Evolutionary conservation across 2,113 vertebrate species (phyloP).

Genomic region (Propithecus coquereli): DNA sequence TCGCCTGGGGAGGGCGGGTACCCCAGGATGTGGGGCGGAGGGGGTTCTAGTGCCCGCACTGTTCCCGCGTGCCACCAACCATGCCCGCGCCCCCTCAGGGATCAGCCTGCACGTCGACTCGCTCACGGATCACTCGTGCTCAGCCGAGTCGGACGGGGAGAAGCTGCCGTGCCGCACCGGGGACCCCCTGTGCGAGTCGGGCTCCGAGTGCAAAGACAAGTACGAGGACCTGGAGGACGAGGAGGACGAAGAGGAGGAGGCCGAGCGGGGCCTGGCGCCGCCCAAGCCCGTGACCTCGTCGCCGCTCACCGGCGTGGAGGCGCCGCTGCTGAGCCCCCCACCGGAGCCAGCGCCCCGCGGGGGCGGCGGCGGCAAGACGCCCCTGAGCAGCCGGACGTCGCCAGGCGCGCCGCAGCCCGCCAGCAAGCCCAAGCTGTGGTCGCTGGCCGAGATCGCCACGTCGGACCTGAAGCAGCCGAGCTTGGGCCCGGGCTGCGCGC

Average conservation of each 20-base stretch:
- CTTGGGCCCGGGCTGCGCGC: conserved; percentile 82
- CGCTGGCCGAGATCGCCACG: conserved; percentile 98
- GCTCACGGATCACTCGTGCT: conserved; percentile 97
- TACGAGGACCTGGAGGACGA: conserved; percentile 84
- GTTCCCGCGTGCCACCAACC: neutral
- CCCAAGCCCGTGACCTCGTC: conserved; percentile 91
- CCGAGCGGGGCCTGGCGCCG: conserved; percentile 79
- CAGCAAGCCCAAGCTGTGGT: conserved; percentile 96
- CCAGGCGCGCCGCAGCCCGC: conserved; percentile 86
- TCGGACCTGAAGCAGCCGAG: conserved; percentile 95
- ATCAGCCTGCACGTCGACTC: conserved; percentile 97
- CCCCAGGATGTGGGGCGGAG: neutral
- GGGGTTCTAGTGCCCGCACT: fast-evolving
- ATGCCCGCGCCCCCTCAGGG: conserved; percentile 80
- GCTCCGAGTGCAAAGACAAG: conserved; percentile 87
- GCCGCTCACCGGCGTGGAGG: conserved; percentile 92
- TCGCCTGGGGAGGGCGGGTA: neutral
- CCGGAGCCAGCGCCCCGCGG: conserved; percentile 86
- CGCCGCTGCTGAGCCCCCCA: conserved; percentile 86
- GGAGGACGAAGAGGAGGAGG: conserved; percentile 80
- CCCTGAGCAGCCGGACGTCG: conserved; percentile 86
- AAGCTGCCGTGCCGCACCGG: conserved; percentile 87
- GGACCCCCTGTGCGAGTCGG: conserved; percentile 88
- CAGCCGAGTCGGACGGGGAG: conserved; percentile 94
- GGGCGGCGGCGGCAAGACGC: conserved; percentile 81